phyloP scores from a whole-genome alignment of 1,140 invertebrate genomes.

The Radopholus similis region DNA sequence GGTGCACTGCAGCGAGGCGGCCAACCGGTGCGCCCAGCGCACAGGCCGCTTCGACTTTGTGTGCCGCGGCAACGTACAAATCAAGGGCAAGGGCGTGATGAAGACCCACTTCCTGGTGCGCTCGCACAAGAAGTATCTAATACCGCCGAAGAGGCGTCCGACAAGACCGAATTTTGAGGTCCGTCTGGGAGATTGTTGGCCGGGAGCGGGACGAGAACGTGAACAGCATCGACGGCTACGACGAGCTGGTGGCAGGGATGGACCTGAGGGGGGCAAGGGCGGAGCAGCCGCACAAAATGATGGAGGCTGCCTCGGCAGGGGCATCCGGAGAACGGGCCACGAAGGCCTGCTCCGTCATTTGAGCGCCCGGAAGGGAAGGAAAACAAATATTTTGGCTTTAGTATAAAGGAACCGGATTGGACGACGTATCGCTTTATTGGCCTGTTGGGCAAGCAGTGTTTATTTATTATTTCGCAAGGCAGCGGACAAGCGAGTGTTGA shows the following conservation, averaged over 20 bases:
- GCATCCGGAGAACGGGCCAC: constrained; percentile 8
- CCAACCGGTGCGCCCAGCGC: constrained; percentile 40
- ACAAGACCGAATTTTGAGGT: no score
- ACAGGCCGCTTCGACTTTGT: constrained; percentile 57
- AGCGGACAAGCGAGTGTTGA: no score
- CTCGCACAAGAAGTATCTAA: constrained; percentile 51
- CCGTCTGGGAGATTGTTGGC: constrained; percentile 58
- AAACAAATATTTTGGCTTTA: no score
- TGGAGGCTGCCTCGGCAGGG: constrained; percentile 5
- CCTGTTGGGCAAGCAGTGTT: no score
- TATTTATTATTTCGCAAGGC: no score
- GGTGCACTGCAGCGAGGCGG: constrained; percentile 54
- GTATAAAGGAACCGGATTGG: no score
- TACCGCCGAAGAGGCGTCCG: no score
- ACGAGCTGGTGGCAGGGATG: constrained; percentile 44
- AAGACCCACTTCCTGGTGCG: constrained; percentile 49
- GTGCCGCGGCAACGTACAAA: constrained; percentile 53
- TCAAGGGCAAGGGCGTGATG: constrained; percentile 59
- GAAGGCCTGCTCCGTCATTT: constrained; percentile 31
- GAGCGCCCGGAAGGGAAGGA: not conserved
- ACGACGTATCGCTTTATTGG: no score
- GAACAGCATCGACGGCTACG: constrained; percentile 57
- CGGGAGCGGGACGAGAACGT: constrained; percentile 47
- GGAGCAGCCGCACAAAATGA: not conserved
- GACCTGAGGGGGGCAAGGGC: constrained; percentile 20